Evolutionary conservation across 2,113 vertebrate species (phyloP), one percentile per base, ranked within the genome.

Genomic region (Podarcis cretensis): DNA sequence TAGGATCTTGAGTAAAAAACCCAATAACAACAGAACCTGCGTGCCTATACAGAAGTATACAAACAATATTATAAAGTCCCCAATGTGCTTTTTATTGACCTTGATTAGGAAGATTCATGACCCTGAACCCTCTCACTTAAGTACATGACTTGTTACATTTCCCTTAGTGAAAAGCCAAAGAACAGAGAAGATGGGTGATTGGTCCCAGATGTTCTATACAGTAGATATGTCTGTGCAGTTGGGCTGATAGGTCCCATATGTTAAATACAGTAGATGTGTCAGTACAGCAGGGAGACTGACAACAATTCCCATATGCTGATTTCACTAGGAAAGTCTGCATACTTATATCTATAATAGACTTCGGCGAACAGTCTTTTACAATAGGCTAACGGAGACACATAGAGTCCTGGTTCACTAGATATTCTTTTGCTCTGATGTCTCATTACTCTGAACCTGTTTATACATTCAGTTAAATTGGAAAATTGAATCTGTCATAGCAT

Each of bases 171-270:
- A 0, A 0, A 5, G 84, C 89, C 75, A 85, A 85, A 85, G 81
- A 8, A 1, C 4, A 54, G 87, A 81, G 86, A 78, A n/a, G 69
- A 88, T 48, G 90, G 80, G 27, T 79, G 88, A 20, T 91, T 79
- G 73, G 25, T 87, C 89, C 93, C 85, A 93, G 89, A 66, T 93
- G 89, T 66, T 92, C 21, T 63, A 0, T 8, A 59, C 66, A 83
- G 75, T 5, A 35, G 90, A 88, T 75, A 21, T 23, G 91, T 82
- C 73, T 71, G 0, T 79, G 48, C 4, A 43, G 82, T n/a, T 23
- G 86, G 63, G 77, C 43, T 89, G 48, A 92, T 95, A 86, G 3
- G 71, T 82, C 94, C 89, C 92, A 91, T 88, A 88, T 93, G 90
- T 91, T 92, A 74, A 77, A 54, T 13, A 43, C 77, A 89, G 89